phyloP scores from a whole-genome alignment of 2,113 vertebrate species.

The Pyrgilauda ruficollis region DNA sequence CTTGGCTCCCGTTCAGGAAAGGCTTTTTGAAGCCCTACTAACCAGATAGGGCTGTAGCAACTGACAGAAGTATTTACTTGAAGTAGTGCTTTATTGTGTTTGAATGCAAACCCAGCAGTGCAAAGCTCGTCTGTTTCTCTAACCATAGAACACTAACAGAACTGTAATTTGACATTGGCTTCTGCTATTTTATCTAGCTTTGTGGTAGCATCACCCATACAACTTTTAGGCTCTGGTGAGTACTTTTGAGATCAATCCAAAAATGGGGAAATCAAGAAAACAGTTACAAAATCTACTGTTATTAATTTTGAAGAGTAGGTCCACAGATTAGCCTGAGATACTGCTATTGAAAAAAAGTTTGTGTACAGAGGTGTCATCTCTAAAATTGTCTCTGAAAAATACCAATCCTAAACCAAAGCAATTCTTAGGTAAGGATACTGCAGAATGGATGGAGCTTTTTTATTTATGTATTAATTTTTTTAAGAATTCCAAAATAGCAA shows the following conservation, averaged over 20 bases:
- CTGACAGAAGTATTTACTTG: not conserved
- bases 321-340: not conserved
- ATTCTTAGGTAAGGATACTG: not conserved
- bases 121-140: not conserved
- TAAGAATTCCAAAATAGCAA: not conserved
- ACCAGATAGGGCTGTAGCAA: not conserved
- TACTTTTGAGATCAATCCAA: not conserved
- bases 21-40: not conserved
- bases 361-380: not conserved
- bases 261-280: not conserved
- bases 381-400: not conserved
- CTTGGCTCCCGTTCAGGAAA: not conserved
- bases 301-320: not conserved
- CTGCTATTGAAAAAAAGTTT: not conserved
- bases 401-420: not conserved
- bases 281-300: not conserved
- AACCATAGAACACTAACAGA: not conserved
- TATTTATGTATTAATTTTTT: not conserved
- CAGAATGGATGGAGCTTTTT: not conserved
- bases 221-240: not conserved
- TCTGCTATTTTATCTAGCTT: not conserved
- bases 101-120: not conserved
- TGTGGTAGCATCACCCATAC: not conserved
- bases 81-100: not conserved
- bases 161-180: not conserved